These are phyloP conservation scores for Heterohyrax brucei DNA, from an alignment of 2,797 vertebrate species.

Conservation along the genomic window DNA sequence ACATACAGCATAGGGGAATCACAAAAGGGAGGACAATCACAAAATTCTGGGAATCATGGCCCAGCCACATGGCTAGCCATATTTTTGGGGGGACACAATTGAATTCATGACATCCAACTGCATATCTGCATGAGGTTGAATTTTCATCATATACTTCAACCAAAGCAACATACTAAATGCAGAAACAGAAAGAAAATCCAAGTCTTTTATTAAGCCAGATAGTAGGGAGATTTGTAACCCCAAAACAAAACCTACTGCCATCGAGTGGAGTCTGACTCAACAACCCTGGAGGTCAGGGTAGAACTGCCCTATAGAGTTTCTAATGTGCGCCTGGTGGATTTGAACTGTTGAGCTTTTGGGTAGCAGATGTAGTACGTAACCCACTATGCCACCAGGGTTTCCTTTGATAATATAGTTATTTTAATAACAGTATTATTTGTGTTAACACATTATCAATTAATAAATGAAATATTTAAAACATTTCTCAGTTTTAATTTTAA, in stretches of 20 bases:
- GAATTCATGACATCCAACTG: neutral
- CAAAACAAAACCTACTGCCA: neutral
- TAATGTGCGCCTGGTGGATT: too few species aligned
- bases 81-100: too few species aligned
- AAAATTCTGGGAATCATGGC: too few species aligned
- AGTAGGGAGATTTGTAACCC: conserved; percentile 26
- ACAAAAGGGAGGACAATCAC: too few species aligned
- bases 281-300: too few species aligned
- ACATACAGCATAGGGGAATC: too few species aligned
- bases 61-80: too few species aligned
- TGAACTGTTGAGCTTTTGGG: too few species aligned
- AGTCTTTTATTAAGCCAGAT: conserved; percentile 11
- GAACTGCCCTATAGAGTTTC: too few species aligned
- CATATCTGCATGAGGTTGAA: neutral
- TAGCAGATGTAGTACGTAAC: too few species aligned
- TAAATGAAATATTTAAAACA: neutral
- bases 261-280: too few species aligned
- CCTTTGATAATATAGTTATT: neutral
- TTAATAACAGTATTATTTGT: conserved; percentile 37
- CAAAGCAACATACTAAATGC: neutral
- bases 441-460: neutral
- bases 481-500: neutral
- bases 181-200: neutral
- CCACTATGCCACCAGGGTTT: neutral
- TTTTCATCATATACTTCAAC: neutral